These are phyloP conservation scores for Etia nguti DNA, from an alignment of 2,113 vertebrate species.

Conservation along the genomic window DNA sequence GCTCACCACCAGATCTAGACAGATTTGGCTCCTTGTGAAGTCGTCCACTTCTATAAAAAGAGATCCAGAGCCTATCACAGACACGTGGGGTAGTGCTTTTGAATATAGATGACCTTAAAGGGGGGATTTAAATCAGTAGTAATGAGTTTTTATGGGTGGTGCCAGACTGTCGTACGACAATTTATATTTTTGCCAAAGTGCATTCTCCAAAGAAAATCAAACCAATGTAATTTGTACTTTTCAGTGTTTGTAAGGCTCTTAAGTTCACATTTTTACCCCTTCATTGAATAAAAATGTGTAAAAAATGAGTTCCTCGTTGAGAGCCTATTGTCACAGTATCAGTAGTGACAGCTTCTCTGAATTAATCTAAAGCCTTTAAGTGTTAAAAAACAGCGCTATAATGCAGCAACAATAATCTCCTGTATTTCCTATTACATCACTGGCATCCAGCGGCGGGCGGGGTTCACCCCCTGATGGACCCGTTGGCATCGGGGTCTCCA, in stretches of 20 bases:
- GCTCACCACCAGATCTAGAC: not conserved
- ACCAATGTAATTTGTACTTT: not conserved
- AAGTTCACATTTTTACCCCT: not conserved
- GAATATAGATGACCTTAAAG: not conserved
- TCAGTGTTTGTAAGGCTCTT: not conserved
- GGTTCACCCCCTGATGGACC: constrained; percentile 98
- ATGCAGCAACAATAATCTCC: constrained; percentile 25
- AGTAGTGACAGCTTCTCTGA: not conserved
- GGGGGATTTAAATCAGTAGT: not conserved
- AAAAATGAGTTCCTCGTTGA: not conserved
- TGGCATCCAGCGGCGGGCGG: constrained; percentile 88
- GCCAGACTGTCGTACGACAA: not conserved
- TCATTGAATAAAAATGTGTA: not conserved
- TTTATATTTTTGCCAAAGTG: not conserved
- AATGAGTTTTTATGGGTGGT: not conserved
- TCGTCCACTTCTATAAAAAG: not conserved
- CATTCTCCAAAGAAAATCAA: not conserved
- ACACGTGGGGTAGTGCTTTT: not conserved
- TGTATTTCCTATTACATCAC: constrained; percentile 75
- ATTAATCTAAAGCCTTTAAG: not conserved
- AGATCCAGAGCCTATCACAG: not conserved
- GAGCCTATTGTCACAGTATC: not conserved
- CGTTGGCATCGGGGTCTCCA: constrained; percentile 92
- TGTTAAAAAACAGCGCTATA: not conserved
- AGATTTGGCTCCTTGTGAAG: not conserved